Evolutionary conservation across 2,797 vertebrate genomes (phyloP).

Genomic region (Alosa sapidissima): DNA sequence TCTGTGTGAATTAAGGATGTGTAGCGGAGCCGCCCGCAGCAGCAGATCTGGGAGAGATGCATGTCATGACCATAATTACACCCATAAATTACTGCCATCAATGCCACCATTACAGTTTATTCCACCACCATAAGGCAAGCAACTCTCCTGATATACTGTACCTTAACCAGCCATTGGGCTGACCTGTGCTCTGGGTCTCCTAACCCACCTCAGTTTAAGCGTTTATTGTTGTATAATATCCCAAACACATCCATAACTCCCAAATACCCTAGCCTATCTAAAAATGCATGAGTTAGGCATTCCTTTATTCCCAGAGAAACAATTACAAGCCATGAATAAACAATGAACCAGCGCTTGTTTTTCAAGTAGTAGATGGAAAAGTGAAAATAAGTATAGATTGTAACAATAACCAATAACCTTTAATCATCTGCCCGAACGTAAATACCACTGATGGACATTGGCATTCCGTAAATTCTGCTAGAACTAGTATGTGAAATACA

Average conservation of each 20-base stretch:
- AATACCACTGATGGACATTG: background rate
- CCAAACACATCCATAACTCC: background rate
- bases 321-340: background rate
- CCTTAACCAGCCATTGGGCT: background rate
- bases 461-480: background rate
- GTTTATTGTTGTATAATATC: background rate
- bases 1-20: constrained; percentile 35
- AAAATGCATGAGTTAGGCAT: background rate
- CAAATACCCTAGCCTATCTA: background rate
- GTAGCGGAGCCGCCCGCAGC: background rate
- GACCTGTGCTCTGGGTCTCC: background rate
- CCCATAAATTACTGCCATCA: constrained; percentile 46
- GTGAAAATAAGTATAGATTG: constrained; percentile 15
- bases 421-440: background rate
- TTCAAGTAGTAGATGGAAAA: background rate
- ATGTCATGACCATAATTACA: constrained; percentile 40
- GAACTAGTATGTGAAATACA: background rate
- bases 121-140: constrained; percentile 12
- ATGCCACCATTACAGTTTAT: constrained; percentile 42
- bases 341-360: background rate
- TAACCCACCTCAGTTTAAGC: background rate
- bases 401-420: background rate
- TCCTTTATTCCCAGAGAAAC: background rate
- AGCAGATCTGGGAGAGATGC: constrained; percentile 10
- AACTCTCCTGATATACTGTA: background rate